phyloP scores from a whole-genome alignment of 2,888 invertebrate species.

The Helobdella robusta region DNA sequence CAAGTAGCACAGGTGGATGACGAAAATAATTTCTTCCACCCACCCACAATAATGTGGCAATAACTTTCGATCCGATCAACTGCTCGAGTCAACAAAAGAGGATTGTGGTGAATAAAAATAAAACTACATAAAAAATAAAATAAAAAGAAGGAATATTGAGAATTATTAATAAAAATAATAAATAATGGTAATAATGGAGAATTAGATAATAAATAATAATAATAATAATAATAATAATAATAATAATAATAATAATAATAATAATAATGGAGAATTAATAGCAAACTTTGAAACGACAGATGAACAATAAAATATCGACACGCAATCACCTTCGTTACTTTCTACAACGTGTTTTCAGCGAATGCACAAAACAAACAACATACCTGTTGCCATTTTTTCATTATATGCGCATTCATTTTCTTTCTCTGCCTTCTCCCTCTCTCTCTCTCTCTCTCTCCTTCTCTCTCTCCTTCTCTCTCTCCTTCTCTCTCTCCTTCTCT shows the following conservation, averaged over 20 bases:
- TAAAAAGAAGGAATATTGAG: too few relatives aligned
- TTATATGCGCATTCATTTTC: not conserved
- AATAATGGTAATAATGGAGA: too few relatives aligned
- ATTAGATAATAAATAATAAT: too few relatives aligned
- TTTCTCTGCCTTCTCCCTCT: not conserved
- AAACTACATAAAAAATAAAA: too few relatives aligned
- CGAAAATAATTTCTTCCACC: too few relatives aligned
- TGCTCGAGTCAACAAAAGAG: too few relatives aligned
- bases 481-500: not conserved
- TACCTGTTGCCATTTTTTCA: not conserved
- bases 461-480: not conserved
- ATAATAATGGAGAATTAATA: not conserved
- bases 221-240: too few relatives aligned
- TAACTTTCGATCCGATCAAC: too few relatives aligned
- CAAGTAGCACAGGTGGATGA: too few relatives aligned
- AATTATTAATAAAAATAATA: too few relatives aligned
- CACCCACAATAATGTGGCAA: too few relatives aligned
- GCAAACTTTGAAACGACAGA: not conserved
- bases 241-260: not conserved
- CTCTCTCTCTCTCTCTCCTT: not conserved
- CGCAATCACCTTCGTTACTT: not conserved
- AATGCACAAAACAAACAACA: not conserved
- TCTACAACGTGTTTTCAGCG: not conserved
- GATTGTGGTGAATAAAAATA: too few relatives aligned
- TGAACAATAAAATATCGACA: not conserved